These are phyloP conservation scores for Nemotelus pantherinus DNA, from an alignment of 2,888 invertebrate species.

Conservation along the genomic window DNA sequence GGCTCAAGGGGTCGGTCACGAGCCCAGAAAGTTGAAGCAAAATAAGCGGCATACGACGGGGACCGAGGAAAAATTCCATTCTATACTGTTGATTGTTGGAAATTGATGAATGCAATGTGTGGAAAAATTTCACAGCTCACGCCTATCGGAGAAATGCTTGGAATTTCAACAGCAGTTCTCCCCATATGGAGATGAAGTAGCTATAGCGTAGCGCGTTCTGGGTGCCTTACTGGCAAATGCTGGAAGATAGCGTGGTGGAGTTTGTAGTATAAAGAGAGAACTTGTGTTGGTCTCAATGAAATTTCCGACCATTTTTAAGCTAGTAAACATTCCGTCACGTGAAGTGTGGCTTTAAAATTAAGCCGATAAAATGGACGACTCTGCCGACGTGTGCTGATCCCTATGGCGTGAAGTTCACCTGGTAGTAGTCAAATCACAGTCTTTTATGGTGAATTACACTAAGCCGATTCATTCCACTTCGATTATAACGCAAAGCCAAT, in stretches of 20 bases:
- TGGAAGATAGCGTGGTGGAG: not conserved
- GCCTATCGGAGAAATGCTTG: slow-evolving; percentile 25
- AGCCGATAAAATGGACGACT: slow-evolving; percentile 20
- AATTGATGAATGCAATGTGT: slow-evolving; percentile 39
- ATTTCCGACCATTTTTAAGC: not conserved
- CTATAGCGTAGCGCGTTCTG: not conserved
- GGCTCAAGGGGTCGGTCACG: too few species aligned
- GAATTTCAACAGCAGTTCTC: slow-evolving; percentile 17
- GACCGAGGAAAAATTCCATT: slow-evolving; percentile 27
- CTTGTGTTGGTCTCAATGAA: not conserved
- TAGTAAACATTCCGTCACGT: slow-evolving; percentile 31
- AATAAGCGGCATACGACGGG: not conserved
- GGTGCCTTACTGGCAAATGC: not conserved
- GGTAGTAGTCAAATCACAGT: slow-evolving; percentile 29
- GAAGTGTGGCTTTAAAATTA: slow-evolving; percentile 39
- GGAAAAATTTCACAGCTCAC: slow-evolving; percentile 42
- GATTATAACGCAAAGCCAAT: not conserved
- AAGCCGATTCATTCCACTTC: not conserved
- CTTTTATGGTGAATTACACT: not conserved
- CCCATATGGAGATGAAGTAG: not conserved
- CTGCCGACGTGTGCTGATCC: not conserved
- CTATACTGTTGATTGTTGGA: not conserved
- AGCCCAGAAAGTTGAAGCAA: too few species aligned
- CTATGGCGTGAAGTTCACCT: slow-evolving; percentile 14
- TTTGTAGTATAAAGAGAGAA: not conserved